Evolutionary conservation across 1,140 invertebrate species (phyloP), one percentile per base, ranked within the genome.

Genomic region (Dendroctonus valens): DNA sequence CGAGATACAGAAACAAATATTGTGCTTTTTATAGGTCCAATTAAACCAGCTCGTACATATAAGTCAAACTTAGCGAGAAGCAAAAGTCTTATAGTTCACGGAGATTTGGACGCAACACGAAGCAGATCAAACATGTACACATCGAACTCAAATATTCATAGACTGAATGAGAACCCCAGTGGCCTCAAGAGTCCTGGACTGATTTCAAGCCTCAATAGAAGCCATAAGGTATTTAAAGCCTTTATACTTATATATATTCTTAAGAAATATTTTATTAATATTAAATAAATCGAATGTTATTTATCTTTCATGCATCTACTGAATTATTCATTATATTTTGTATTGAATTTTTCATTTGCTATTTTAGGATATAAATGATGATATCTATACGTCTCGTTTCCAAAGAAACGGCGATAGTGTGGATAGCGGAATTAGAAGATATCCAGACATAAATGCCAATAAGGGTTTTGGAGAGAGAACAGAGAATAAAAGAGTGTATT

Each of bases 121-220:
- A 59, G 14, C 9, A 62, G 50, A 55, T 78, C 79, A 11, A 82
- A 78, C 42, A 83, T 86, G 70, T 89, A 91, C 78, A 90, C 89
- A 71, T 91, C 89, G 0, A 91, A 88, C 76, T 86, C 89, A 11
- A 89, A 91, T 67, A 75, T 92, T 14, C 87, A 87, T 72, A 81
- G 84, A 15, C 76, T 89, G 26, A 83, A 87, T 68, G 87, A 89
- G 71, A 85, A 84, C 26, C 85, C 87, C 6, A 83, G 87, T 61
- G 89, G 90, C 14, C 78, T 93, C 0, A 92, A 92, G 72, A 92
- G 90, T 75, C 91, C 91, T 0, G 89, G 89, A 42, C 90, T 93
- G 59, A 86, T 93, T 5, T 90, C 89, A 48, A 90, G 90, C 69
- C 90, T 93, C 38, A 92, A 87, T 76, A 83, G 91, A 53, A 92